These are phyloP conservation scores for Sporophila hypoxantha DNA, from an alignment of 2,113 vertebrate genomes.

Conservation along the genomic window DNA sequence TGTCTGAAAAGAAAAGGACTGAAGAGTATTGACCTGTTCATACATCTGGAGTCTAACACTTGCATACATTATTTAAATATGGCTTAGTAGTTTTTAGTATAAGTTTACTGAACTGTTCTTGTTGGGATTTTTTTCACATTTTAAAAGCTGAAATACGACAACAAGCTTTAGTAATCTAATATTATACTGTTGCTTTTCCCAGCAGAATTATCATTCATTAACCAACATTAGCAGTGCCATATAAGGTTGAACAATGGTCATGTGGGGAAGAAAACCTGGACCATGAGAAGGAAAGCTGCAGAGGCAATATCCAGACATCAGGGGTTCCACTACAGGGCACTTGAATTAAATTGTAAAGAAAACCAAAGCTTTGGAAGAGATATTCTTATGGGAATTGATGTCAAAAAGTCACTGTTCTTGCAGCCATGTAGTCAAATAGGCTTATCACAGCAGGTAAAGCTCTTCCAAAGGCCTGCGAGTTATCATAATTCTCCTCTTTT, in stretches of 20 bases:
- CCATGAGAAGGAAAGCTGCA: not conserved
- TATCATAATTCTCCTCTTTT: conserved; percentile 44
- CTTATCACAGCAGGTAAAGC: conserved; percentile 50
- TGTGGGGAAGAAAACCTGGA: not conserved
- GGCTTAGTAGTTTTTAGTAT: not conserved
- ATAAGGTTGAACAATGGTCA: not conserved
- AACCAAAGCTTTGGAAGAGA: conserved; percentile 32
- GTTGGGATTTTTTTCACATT: not conserved
- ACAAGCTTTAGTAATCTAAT: not conserved
- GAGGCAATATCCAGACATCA: not conserved
- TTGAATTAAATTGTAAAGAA: conserved; percentile 46
- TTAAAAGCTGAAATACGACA: not conserved
- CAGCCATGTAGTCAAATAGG: conserved; percentile 45
- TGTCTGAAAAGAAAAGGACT: not conserved
- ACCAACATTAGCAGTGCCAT: not conserved
- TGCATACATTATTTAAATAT: not conserved
- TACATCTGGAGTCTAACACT: not conserved
- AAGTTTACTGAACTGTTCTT: not conserved
- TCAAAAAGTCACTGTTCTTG: conserved; percentile 48
- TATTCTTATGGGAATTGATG: conserved; percentile 23
- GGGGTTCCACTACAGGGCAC: conserved; percentile 3
- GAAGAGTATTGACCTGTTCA: not conserved
- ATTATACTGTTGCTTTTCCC: not conserved
- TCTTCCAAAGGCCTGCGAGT: conserved; percentile 22
- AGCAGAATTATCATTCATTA: not conserved